A percentile compares a stretch with the other conserved stretches of the same genome.
These are phyloP conservation scores for Aspidiotus rigidus DNA, from an alignment of 2,888 invertebrate species.

Conservation along the genomic window DNA sequence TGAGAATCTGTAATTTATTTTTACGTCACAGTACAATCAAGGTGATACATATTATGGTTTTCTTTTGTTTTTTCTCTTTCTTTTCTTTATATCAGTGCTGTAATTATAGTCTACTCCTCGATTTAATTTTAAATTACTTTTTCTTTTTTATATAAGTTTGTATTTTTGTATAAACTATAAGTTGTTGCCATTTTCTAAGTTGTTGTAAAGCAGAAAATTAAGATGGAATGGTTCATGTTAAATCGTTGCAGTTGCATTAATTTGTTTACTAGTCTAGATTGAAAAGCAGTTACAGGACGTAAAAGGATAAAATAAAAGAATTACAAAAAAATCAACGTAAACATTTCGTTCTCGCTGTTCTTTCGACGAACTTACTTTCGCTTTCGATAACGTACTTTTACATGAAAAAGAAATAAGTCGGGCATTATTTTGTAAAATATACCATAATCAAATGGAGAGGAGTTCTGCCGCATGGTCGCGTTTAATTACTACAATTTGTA, in stretches of 20 bases:
- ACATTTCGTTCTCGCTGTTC: neutral
- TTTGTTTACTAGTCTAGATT: conserved; percentile 1
- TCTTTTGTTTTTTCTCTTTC: too few species aligned
- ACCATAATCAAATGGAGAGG: neutral
- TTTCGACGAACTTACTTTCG: neutral
- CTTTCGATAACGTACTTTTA: neutral
- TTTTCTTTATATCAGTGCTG: too few species aligned
- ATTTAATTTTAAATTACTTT: too few species aligned
- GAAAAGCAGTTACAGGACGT: neutral
- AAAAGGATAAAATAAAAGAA: neutral
- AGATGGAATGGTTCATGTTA: too few species aligned
- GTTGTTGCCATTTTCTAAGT: too few species aligned
- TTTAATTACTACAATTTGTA: conserved; percentile 25
- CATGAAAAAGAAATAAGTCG: neutral
- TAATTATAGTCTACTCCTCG: too few species aligned
- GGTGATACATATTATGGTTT: too few species aligned
- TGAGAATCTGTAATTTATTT: too few species aligned
- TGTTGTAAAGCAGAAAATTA: too few species aligned
- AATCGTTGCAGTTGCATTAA: neutral
- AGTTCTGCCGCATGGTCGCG: conserved; percentile 18
- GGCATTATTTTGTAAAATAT: neutral
- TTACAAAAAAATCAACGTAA: neutral
- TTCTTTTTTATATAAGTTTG: too few species aligned
- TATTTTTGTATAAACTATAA: too few species aligned
- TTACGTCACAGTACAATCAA: too few species aligned